phyloP scores from a whole-genome alignment of 2,797 vertebrate species.

The Rhodeus uyekii region DNA sequence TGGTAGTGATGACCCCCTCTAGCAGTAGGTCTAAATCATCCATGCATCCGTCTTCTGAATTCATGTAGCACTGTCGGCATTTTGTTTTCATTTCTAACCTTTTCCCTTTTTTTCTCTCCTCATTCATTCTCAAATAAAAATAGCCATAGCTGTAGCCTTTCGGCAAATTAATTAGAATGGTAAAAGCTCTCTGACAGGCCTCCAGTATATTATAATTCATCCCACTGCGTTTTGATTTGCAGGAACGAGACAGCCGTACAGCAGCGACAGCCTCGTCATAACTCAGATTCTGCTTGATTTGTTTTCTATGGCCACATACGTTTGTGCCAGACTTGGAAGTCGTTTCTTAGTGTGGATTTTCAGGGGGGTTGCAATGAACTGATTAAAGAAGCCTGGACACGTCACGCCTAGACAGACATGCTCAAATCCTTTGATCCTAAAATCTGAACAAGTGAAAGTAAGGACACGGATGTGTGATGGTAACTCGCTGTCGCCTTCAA shows the following conservation, averaged over 20 bases:
- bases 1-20: not conserved
- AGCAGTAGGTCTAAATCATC: constrained; percentile 21
- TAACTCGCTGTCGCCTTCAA: constrained; percentile 6
- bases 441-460: constrained; percentile 25
- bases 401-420: not conserved
- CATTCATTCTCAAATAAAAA: constrained; percentile 32
- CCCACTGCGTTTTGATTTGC: constrained; percentile 1
- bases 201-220: constrained; percentile 20
- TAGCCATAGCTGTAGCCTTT: constrained; percentile 35
- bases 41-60: not conserved
- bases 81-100: not conserved
- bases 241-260: not conserved
- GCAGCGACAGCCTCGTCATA: not conserved
- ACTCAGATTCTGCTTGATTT: not conserved
- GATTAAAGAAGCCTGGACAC: constrained; percentile 2
- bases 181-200: constrained; percentile 40
- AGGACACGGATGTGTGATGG: constrained; percentile 10
- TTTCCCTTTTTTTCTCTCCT: not conserved
- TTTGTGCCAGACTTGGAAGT: constrained; percentile 6
- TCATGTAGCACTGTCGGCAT: not conserved
- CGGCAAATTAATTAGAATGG: constrained; percentile 32
- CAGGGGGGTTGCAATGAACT: not conserved
- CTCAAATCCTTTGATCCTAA: constrained; percentile 29
- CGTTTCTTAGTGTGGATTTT: not conserved
- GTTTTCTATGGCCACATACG: not conserved